A percentile compares a stretch with the other conserved stretches of the same genome.
Evolutionary conservation across 30 jellyfish, hydroid and myxozoan genomes (phyloP).

Genomic region (Euphysa ruthae): DNA sequence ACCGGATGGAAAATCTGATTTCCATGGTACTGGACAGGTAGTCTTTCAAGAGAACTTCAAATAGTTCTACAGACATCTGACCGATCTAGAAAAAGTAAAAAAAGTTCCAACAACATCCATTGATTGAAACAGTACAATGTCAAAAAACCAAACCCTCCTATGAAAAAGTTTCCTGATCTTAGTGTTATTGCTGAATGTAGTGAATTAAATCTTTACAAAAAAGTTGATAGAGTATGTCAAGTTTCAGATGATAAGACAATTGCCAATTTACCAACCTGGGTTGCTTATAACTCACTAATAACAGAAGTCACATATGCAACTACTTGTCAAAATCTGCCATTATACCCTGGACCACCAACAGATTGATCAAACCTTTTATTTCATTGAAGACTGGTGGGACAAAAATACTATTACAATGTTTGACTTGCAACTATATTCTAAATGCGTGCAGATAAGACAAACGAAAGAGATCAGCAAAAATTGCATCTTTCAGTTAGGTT

Average conservation of each 20-base stretch:
- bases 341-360: constrained; percentile 18
- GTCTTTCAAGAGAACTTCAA: constrained; percentile 3
- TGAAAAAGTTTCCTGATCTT: neutral
- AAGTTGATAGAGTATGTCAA: too few species aligned
- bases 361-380: constrained; percentile 17
- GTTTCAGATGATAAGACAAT: too few species aligned
- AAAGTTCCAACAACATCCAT: neutral
- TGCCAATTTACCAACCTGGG: constrained; percentile 15
- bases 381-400: neutral
- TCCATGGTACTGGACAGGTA: constrained; percentile 21
- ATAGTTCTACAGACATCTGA: too few species aligned
- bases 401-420: neutral
- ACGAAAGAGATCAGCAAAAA: neutral
- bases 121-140: neutral
- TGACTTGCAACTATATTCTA: constrained; percentile 2
- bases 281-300: constrained; percentile 19
- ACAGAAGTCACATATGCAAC: neutral
- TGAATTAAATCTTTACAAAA: too few species aligned
- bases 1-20: constrained; percentile 18
- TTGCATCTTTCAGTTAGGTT: constrained; percentile 9
- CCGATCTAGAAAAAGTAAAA: neutral
- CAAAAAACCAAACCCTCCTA: neutral
- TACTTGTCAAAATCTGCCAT: constrained; percentile 13
- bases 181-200: neutral
- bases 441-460: neutral